phyloP scores from a whole-genome alignment of 2,888 invertebrate genomes.

The Agrochola lota region DNA sequence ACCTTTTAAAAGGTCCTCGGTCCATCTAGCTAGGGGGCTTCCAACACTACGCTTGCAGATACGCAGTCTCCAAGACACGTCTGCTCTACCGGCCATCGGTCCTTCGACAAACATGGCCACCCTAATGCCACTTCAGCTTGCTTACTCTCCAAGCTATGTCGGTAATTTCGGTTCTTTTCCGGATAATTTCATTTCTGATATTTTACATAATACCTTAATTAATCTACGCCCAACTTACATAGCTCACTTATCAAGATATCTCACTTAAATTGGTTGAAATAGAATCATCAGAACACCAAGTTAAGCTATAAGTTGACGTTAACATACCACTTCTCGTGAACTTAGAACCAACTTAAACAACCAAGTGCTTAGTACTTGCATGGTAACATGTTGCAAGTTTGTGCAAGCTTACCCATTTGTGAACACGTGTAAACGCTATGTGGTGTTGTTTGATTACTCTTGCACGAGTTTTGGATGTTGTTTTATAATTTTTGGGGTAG shows the following conservation, averaged over 20 bases:
- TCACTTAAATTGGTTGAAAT: slow-evolving; percentile 16
- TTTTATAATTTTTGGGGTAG: background rate
- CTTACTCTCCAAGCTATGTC: too few relatives aligned
- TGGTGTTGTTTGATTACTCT: slow-evolving; percentile 12
- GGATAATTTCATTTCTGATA: too few relatives aligned
- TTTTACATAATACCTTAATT: too few relatives aligned
- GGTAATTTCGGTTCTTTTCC: too few relatives aligned
- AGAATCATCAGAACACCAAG: background rate
- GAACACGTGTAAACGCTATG: slow-evolving; percentile 43
- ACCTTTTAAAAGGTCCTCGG: too few relatives aligned
- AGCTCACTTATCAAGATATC: background rate
- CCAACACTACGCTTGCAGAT: too few relatives aligned
- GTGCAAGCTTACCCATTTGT: slow-evolving; percentile 22
- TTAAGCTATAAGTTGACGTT: slow-evolving; percentile 2
- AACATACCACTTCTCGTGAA: slow-evolving; percentile 21
- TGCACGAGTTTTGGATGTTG: background rate
- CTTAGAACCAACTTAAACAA: slow-evolving; percentile 35
- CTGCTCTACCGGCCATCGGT: too few relatives aligned
- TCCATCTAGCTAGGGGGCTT: too few relatives aligned
- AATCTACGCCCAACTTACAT: background rate
- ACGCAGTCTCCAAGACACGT: too few relatives aligned
- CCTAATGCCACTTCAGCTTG: too few relatives aligned
- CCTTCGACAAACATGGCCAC: too few relatives aligned
- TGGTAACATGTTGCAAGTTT: slow-evolving; percentile 28
- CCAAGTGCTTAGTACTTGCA: slow-evolving; percentile 16